Percentiles rank a stretch among this genome's conserved stretches.
Conservation (phyloP, 2,113 vertebrate genomes). For the Elanus axillaris region DNA sequence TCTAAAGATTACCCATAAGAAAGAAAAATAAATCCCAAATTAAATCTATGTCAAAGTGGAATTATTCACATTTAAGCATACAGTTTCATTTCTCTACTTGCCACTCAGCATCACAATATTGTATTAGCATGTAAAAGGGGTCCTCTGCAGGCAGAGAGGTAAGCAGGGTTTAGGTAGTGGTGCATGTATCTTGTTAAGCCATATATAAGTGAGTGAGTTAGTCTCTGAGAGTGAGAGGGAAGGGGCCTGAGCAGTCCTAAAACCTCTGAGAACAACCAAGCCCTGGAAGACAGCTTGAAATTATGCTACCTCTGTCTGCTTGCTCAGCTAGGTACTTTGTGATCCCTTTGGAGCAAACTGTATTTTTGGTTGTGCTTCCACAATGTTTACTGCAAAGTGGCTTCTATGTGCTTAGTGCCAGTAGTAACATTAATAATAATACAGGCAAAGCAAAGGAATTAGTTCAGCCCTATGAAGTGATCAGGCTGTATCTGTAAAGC, state of each 20-base stretch:
- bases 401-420: neutral
- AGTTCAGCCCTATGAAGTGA: neutral
- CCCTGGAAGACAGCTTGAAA: neutral
- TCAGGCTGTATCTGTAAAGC: neutral
- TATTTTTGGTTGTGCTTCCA: neutral
- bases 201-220: neutral
- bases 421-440: neutral
- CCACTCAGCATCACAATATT: neutral
- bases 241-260: neutral
- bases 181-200: neutral
- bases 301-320: neutral
- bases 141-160: neutral
- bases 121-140: neutral
- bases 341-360: neutral
- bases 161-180: neutral
- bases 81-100: neutral
- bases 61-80: neutral
- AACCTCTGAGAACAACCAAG: neutral
- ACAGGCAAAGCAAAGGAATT: neutral
- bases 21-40: neutral
- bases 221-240: fast-evolving
- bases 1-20: neutral
- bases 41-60: neutral
- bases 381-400: neutral
- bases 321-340: neutral